Conservation (phyloP, 2,888 invertebrate species). For the Nephrotoma flavescens region DNA sequence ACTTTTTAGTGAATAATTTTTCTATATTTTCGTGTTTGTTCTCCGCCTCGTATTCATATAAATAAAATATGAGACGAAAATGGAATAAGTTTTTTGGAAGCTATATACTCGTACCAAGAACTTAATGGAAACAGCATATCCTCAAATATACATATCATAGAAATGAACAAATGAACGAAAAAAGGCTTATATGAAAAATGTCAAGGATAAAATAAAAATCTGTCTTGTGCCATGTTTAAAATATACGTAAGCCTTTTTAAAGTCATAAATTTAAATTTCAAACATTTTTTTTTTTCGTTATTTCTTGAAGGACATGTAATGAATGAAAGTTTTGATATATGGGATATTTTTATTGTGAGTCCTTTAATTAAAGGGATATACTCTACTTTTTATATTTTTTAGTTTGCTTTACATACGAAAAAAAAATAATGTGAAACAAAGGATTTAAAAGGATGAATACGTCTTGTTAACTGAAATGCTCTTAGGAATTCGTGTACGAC, state of each 20-base stretch:
- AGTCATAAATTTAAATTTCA: background rate
- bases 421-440: background rate
- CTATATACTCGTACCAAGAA: background rate
- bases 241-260: background rate
- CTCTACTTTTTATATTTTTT: background rate
- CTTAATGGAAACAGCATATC: background rate
- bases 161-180: background rate
- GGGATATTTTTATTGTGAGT: background rate
- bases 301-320: background rate
- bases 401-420: background rate
- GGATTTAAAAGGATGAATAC: background rate
- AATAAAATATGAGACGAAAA: background rate
- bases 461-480: background rate
- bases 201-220: background rate
- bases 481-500: background rate
- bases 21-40: background rate
- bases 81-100: background rate
- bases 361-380: background rate
- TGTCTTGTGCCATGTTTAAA: background rate
- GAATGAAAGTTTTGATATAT: background rate
- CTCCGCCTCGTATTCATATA: background rate
- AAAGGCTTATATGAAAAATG: background rate
- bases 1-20: background rate
- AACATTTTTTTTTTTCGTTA: background rate
- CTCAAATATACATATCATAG: background rate